Conservation (phyloP, 1,140 invertebrate genomes). For the Lucilia cuprina region DNA sequence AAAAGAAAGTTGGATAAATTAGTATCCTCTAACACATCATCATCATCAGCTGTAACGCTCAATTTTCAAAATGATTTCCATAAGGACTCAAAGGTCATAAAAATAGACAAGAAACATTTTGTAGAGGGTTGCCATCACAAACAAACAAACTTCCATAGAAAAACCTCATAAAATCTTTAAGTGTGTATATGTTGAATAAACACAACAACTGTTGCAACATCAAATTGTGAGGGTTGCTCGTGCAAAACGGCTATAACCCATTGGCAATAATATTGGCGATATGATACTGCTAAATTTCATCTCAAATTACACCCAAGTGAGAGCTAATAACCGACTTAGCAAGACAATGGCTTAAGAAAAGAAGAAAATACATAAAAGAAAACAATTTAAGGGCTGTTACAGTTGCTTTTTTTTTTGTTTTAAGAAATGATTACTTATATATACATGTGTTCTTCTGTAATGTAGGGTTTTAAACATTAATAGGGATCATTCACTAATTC, state of each 20-base stretch:
- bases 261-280: background rate
- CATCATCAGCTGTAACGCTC: background rate
- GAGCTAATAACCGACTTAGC: conserved; percentile 23
- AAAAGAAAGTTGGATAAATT: conserved; percentile 4
- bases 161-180: background rate
- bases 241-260: conserved; percentile 21
- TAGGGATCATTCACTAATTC: too few relatives aligned
- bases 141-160: background rate
- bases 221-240: conserved; percentile 28
- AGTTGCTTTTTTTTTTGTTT: too few relatives aligned
- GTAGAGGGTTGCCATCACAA: background rate
- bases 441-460: too few relatives aligned
- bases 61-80: conserved; percentile 31
- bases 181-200: background rate
- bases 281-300: background rate
- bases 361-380: background rate
- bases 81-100: conserved; percentile 26
- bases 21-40: conserved; percentile 26
- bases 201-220: background rate
- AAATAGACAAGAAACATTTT: conserved; percentile 25
- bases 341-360: background rate
- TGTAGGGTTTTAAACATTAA: too few relatives aligned
- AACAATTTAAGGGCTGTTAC: too few relatives aligned
- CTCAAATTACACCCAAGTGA: conserved; percentile 12
- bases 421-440: too few relatives aligned